Evolutionary conservation across 1,140 invertebrate species (phyloP), one percentile per base, ranked within the genome.

Genomic region (Drosophila nikananu): DNA sequence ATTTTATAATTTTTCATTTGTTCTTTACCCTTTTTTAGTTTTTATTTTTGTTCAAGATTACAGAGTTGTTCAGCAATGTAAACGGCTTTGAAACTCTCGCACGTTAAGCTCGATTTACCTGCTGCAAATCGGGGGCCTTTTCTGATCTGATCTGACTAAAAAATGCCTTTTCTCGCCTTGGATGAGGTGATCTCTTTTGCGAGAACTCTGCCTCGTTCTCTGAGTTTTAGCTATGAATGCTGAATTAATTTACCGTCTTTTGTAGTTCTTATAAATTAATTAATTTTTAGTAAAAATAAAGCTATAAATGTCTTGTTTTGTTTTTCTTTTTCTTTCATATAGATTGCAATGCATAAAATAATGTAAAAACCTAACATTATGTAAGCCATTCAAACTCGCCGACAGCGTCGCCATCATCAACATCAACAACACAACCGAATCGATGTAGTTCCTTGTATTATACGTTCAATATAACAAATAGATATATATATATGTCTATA

Each of bases 281-380:
- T 86, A 83, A 86, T 80, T 90, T 83, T 83, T 91, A 80, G 67
- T 91, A 79, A 86, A 89, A 91, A 91, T 91, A 84, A 91, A 89
- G 90, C 83, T 89, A 78, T 89, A 86, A 89, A 91, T 87, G 76
- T 84, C 51, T 89, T 86, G 60, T 66, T 72, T 91, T 77, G 21
- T 62, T 71, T 54, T 66, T 51, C 42, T 10, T 32, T 77, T 77
- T 67, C n/a, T 49, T 80, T 84, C 44, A 59, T 73, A 70, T 73
- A 70, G 71, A 79, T 72, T 49, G 62, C 63, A 84, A 74, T 84
- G 77, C 72, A 66, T 83, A 65, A 86, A 84, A 83, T 83, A 86
- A 86, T 78, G 52, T 66, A 62, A 83, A 52, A 78, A 84, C 79
- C 80, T 59, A 83, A 72, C 62, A 68, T 81, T 67, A 83, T 72